Conservation (phyloP, 2,888 invertebrate species). For the Cephus pulcher region DNA sequence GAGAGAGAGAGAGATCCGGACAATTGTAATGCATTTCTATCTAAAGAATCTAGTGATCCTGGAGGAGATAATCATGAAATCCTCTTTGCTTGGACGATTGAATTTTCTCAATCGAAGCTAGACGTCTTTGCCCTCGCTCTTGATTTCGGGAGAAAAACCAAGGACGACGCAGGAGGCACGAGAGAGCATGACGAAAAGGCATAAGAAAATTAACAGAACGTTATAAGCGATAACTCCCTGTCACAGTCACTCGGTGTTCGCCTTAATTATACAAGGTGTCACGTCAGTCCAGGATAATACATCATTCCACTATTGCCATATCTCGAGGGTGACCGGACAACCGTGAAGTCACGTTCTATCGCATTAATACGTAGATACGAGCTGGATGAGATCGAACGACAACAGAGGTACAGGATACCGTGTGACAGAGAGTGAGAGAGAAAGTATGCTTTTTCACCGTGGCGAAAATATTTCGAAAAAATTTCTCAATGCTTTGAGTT, state of each 20-base stretch:
- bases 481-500: neutral
- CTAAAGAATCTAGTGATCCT: neutral
- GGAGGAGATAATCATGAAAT: neutral
- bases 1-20: conserved; percentile 3
- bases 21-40: neutral
- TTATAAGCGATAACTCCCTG: neutral
- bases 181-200: neutral
- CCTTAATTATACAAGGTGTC: neutral
- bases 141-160: neutral
- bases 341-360: neutral
- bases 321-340: neutral
- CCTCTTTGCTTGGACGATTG: neutral
- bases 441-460: neutral
- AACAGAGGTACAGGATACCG: neutral
- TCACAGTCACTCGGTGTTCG: neutral
- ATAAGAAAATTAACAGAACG: neutral
- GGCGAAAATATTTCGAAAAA: neutral
- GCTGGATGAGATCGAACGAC: neutral
- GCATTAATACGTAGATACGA: neutral
- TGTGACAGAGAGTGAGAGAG: neutral
- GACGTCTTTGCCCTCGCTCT: neutral
- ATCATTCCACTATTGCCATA: neutral
- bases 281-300: neutral
- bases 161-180: neutral
- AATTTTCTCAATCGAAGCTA: neutral